These are phyloP conservation scores for Cynocephalus volans DNA, from an alignment of 2,113 vertebrate species.

Conservation along the genomic window DNA sequence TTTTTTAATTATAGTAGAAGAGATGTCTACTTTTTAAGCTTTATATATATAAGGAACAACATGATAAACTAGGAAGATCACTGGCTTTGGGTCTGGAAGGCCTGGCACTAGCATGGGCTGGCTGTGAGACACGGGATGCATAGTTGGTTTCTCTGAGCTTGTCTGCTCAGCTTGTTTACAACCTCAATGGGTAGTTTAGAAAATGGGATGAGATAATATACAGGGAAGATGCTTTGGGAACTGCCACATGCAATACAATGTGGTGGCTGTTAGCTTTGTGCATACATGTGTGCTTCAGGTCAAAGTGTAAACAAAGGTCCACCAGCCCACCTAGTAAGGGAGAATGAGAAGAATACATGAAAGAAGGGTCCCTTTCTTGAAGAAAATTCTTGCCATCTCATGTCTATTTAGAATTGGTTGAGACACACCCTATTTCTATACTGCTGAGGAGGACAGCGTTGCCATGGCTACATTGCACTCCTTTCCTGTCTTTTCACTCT, in stretches of 20 bases:
- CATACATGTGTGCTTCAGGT: background rate
- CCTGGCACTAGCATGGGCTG: background rate
- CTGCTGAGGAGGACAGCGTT: background rate
- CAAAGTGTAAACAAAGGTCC: background rate
- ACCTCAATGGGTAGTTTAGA: background rate
- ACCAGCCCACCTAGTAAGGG: background rate
- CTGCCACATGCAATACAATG: background rate
- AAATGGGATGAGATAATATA: background rate
- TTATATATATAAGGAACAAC: background rate
- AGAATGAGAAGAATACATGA: background rate
- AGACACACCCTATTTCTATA: background rate
- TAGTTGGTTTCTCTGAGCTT: background rate
- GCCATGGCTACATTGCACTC: background rate
- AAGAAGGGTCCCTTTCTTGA: background rate
- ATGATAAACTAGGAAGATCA: background rate
- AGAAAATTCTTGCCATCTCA: constrained; percentile 22
- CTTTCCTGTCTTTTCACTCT: background rate
- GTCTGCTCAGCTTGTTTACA: background rate
- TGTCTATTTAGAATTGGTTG: background rate
- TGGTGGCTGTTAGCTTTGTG: background rate
- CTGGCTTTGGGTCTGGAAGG: background rate
- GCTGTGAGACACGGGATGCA: background rate
- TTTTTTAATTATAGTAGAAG: constrained; percentile 3
- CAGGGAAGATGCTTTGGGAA: background rate
- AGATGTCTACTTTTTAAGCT: background rate